Base-by-base conservation (phyloP, 2,113 vertebrate genomes). In the Pelvicachromis taeniatus region DNA sequence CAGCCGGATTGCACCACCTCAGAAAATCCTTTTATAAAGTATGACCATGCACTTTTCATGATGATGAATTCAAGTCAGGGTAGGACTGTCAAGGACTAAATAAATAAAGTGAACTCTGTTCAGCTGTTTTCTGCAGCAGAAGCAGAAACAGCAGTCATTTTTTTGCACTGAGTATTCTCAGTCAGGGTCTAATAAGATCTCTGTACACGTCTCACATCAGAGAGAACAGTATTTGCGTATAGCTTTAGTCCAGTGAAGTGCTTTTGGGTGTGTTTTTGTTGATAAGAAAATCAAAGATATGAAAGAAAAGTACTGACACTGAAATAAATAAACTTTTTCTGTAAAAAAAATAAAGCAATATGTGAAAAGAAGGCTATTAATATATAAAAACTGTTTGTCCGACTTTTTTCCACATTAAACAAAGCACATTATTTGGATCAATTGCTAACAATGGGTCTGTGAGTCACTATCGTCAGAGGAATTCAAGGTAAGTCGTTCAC, bases 401-500 rank as follows among this genome's bases (percentile, higher is more conserved):
- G 1, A 19, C 14, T 45, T 33, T 61, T 58, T 19, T 21, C 14
- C 16, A 19, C 29, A 38, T 78, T 50, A 29, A 81, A 55, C 53
- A 79, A 80, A 83, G 13, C 53, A 8, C 2, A 40, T n/a, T 61
- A 9, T 21, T 35, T 21, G 26, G 9, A 2, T n/a, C 11, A 35
- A n/a, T 83, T 54, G 56, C 54, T 54, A 82, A 85, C 88, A 87
- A 87, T 77, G 12, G 6, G 6, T 58, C 19, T 50, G 6, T 54
- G 82, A 55, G 31, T 23, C 23, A 17, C 77, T 21, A 7, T 55
- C 52, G 70, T 84, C 59, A 54, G 7, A 73, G 7, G 23, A 16
- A 14, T 11, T 26, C 23, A 35, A 45, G 53, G 83, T 89, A 84
- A 91, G 19, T 88, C 77, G 91, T 93, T 90, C 88, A 92, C 88